Conservation (phyloP, 2,888 invertebrate genomes). For the Amphimallon solstitiale region DNA sequence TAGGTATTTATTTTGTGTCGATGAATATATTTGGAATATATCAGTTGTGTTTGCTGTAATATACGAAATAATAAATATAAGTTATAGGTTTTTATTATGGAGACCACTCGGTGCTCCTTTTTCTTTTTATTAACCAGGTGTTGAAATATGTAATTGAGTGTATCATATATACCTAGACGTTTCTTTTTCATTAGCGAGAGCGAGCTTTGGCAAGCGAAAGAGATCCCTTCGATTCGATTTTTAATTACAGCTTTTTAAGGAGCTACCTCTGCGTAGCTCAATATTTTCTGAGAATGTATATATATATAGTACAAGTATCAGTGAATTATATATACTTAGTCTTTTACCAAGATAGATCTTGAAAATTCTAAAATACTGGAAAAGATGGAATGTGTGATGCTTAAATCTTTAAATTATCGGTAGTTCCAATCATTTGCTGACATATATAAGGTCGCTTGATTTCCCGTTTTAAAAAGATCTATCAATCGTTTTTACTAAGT, state of each 20-base stretch:
- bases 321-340: no score
- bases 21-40: slow-evolving; percentile 60
- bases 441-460: no score
- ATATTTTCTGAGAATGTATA: slow-evolving; percentile 2
- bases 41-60: slow-evolving; percentile 59
- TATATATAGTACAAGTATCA: no score
- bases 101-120: slow-evolving; percentile 1
- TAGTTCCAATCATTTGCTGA: no score
- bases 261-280: neutral
- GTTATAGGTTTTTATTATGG: slow-evolving; percentile 38
- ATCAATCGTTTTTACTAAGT: no score
- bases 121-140: slow-evolving; percentile 32
- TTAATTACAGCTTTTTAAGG: slow-evolving; percentile 7
- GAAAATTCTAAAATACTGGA: no score
- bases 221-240: slow-evolving; percentile 13
- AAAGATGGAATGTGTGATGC: no score
- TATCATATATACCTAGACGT: slow-evolving; percentile 18
- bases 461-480: no score
- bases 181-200: slow-evolving; percentile 24
- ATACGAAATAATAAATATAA: slow-evolving; percentile 48
- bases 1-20: slow-evolving; percentile 57
- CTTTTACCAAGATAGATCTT: no score
- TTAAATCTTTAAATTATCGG: no score
- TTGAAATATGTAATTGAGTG: slow-evolving; percentile 36
- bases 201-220: neutral